Base-by-base conservation (phyloP, 2,888 invertebrate genomes). In the Scaptomyza cyrtandrae region DNA sequence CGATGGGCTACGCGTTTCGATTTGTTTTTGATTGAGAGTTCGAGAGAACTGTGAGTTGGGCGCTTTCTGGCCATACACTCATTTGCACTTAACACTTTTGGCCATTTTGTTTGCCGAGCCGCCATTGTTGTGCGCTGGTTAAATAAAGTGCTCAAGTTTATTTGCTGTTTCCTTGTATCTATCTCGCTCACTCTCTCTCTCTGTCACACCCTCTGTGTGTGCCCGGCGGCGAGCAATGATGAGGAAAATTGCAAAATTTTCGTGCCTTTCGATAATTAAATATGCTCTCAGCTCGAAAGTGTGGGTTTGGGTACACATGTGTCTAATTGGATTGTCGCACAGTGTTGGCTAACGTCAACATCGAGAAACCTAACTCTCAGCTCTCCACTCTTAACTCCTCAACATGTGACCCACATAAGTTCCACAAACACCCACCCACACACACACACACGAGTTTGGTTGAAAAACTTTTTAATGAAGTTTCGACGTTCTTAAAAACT, bases 11-110 rank as follows among this genome's bases (percentile, higher is more conserved):
- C 37, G 41, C 31, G 66, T 60, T 73, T 64, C 78, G 77, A 70
- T 71, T 78, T 74, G 78, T 78, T 77, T 66, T 75, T 69, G 68
- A 45, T 58, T 76, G 73, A 19, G 66, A 57, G n/a, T 57, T 46
- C 10, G n/a, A 19, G 10, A 13, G 31, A 48, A 9, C 52, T 55
- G 31, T 11, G 44, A 19, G 19, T 11, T 44, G 48, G 13, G 46
- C 16, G 29, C 16, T 16, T 24, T 43, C 13, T 53, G 56, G n/a
- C 44, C 63, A 53, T 62, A 86, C 83, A 88, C 76, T 80, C 86
- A 88, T 85, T 85, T 85, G 84, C 84, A 86, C 88, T 85, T 85
- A 86, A 86, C 84, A 85, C 86, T 88, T 86, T 87, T 78, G 70
- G 74, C 88, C 85, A 85, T 85, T 85, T 88, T 75, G 78, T 78